Evolutionary conservation across 2,797 vertebrate species (phyloP), one percentile per base, ranked within the genome.

Genomic region (Parauchenoglanis ngamensis): DNA sequence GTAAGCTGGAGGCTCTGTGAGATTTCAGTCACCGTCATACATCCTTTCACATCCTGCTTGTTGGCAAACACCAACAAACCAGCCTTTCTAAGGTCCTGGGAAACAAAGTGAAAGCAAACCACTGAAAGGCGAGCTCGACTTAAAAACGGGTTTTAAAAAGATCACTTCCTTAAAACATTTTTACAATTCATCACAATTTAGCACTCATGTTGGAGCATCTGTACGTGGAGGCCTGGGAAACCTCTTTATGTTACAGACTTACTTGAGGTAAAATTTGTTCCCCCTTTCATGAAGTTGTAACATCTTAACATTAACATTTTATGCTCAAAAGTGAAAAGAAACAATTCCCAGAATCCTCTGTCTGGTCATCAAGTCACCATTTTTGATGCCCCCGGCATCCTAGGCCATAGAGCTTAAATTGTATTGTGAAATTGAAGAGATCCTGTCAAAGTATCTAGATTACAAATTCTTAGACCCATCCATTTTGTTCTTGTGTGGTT

Each of bases 11-110:
- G 96, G 94, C 97, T 99, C 95, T 99, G 98, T 31, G 98, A 99
- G 93, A 99, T 99, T 94, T 99, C 98, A 49, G 98, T 97, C 89
- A 99, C 97, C 13, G 97, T 96, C 98, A 99, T 97, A 93, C 98
- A 98, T 90, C 97, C 98, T 92, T 99, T 99, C 87, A 99, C 98
- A 90, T 99, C 98, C 92, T 99, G 98, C 91, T 99, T 99, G 95
- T 99, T 99, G 90, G 98, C 98, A 93, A 99, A 99, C 89, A 99
- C 96, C 94, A 99, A 94, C 94, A 99, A 93, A 8, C 98, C 98
- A 25, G 98, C 97, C 94, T 98, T 99, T 90, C 96, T 97, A 90
- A 99, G 93, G 90, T 99, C 98, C 98, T 99, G 86, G 23, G 31
- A 88, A 84, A 80, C 7, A 87, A 49, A 85, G 3, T 23, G 8